A percentile compares a stretch with the other conserved stretches of the same genome.
These are phyloP conservation scores for Charina bottae DNA, from an alignment of 2,113 vertebrate species.

Conservation along the genomic window DNA sequence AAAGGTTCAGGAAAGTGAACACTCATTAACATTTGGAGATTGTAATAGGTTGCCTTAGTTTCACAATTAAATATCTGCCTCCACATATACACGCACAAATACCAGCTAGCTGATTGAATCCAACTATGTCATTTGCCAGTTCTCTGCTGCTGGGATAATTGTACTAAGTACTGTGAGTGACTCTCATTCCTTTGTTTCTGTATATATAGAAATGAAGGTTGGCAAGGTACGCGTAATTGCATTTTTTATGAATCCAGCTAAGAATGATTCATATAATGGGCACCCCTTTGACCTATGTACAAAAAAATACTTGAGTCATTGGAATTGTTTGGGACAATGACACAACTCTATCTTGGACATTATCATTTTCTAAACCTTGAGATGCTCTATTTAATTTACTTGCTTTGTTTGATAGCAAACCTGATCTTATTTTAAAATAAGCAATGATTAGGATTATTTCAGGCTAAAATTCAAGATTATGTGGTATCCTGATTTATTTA, in stretches of 20 bases:
- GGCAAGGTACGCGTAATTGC: background rate
- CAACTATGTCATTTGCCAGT: background rate
- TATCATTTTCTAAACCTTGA: background rate
- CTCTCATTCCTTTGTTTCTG: background rate
- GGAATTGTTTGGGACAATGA: background rate
- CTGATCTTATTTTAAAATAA: background rate
- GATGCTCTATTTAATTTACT: background rate
- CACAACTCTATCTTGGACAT: background rate
- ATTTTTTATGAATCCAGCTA: conserved; percentile 19
- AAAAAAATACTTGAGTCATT: conserved; percentile 10
- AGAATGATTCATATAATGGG: conserved; percentile 13
- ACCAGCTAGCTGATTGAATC: background rate
- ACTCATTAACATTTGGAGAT: background rate
- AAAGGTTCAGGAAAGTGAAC: background rate
- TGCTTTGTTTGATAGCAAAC: background rate
- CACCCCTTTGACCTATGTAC: background rate
- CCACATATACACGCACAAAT: background rate
- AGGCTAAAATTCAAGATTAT: background rate
- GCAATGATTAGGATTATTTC: background rate
- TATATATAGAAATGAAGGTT: background rate
- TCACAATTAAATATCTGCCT: background rate
- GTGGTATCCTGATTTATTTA: background rate
- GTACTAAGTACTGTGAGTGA: background rate
- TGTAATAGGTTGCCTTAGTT: background rate
- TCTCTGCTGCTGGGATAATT: conserved; percentile 6